phyloP scores from a whole-genome alignment of 2,888 invertebrate species.

The Thecophora atra region DNA sequence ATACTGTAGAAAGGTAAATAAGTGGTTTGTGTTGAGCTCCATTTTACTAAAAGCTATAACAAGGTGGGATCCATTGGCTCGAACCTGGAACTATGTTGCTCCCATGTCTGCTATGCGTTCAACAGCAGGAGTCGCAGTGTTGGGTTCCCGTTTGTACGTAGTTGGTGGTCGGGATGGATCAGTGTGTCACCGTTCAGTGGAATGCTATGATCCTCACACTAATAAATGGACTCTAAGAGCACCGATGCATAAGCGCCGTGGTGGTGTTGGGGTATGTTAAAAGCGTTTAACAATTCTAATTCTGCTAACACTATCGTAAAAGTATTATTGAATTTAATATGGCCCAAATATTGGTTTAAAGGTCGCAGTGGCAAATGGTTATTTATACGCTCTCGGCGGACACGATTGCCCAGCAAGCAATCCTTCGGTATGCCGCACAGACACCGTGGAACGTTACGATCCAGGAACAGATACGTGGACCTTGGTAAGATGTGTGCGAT shows the following conservation, averaged over 20 bases:
- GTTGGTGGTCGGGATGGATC: constrained; percentile 94
- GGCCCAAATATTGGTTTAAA: constrained; percentile 47
- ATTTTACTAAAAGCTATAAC: constrained; percentile 9
- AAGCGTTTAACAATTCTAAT: background rate
- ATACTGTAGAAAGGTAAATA: constrained; percentile 81
- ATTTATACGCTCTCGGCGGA: constrained; percentile 90
- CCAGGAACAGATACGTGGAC: constrained; percentile 87
- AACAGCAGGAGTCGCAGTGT: constrained; percentile 89
- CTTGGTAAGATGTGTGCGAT: constrained; percentile 64
- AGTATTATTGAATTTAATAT: too few species aligned
- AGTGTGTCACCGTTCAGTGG: constrained; percentile 88
- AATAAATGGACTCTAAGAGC: constrained; percentile 84
- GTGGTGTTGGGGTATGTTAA: constrained; percentile 83
- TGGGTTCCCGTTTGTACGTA: constrained; percentile 85
- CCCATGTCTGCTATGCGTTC: constrained; percentile 86
- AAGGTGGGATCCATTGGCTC: constrained; percentile 88
- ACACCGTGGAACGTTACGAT: constrained; percentile 89
- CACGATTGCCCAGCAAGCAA: constrained; percentile 93
- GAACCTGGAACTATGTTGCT: constrained; percentile 89
- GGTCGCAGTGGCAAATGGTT: constrained; percentile 86
- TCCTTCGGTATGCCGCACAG: constrained; percentile 82
- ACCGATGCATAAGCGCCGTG: constrained; percentile 86
- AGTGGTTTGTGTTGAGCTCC: background rate
- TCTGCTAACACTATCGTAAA: too few species aligned
- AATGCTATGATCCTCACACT: constrained; percentile 81